phyloP scores from a whole-genome alignment of 2,113 vertebrate genomes.

The Geococcyx californianus region DNA sequence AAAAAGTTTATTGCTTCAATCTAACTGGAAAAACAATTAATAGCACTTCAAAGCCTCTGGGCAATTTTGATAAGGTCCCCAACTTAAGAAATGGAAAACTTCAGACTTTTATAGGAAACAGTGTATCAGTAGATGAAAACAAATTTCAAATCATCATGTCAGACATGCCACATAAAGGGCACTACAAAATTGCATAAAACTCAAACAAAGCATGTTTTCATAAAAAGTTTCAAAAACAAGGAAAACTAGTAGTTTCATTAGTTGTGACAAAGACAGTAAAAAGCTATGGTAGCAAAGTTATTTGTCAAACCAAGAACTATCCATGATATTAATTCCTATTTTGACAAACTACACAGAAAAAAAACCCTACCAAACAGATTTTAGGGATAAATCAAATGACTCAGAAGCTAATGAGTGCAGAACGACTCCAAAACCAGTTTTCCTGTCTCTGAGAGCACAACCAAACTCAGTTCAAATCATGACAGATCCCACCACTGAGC shows the following conservation, averaged over 20 bases:
- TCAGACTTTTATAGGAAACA: not conserved
- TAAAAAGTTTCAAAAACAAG: not conserved
- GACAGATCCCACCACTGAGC: not conserved
- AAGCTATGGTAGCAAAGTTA: not conserved
- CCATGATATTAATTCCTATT: not conserved
- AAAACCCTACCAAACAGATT: not conserved
- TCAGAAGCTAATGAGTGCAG: not conserved
- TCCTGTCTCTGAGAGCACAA: not conserved
- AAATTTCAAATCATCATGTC: not conserved
- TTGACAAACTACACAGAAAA: not conserved
- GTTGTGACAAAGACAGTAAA: not conserved
- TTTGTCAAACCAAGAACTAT: not conserved
- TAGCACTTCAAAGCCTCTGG: not conserved
- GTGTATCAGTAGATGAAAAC: not conserved
- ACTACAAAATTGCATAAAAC: not conserved
- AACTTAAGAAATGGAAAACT: not conserved
- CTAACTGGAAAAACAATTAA: not conserved
- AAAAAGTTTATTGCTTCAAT: not conserved
- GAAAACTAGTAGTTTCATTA: not conserved
- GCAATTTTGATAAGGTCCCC: not conserved
- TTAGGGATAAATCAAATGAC: not conserved
- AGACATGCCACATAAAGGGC: not conserved
- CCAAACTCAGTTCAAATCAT: not conserved
- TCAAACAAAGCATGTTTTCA: conserved; percentile 36
- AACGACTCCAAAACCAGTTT: not conserved